A percentile compares a stretch with the other conserved stretches of the same genome.
Conservation (phyloP, 2,797 vertebrate species). For the Tenualosa thibaudeaui region DNA sequence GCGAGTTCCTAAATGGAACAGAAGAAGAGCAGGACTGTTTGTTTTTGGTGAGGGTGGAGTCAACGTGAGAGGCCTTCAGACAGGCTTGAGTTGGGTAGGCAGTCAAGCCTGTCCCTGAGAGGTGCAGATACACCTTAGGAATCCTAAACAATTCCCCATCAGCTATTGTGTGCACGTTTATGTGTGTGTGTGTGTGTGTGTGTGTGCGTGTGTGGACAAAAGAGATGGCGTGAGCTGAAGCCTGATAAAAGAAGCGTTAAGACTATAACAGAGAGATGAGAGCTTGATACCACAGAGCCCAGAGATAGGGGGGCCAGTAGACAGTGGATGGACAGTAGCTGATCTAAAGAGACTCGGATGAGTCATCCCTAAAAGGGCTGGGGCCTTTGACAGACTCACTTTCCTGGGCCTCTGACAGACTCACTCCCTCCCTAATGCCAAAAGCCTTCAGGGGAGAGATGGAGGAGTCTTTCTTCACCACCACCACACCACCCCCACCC, state of each 20-base stretch:
- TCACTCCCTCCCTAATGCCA: background rate
- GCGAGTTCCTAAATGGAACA: background rate
- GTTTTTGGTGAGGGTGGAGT: constrained; percentile 9
- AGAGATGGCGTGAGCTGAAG: background rate
- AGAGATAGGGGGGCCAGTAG: background rate
- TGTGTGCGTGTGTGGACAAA: constrained; percentile 18
- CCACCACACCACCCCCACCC: constrained; percentile 32
- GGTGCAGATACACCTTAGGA: constrained; percentile 5
- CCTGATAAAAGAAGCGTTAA: background rate
- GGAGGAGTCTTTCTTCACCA: background rate
- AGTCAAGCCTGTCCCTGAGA: background rate
- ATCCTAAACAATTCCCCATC: background rate
- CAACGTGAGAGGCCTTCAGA: constrained; percentile 1
- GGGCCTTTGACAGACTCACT: too few species aligned
- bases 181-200: constrained; percentile 29
- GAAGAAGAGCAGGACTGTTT: background rate
- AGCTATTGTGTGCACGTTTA: background rate
- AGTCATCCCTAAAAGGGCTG: background rate
- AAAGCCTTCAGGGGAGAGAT: background rate
- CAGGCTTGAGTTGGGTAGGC: background rate
- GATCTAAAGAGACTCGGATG: background rate
- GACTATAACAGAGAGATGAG: background rate
- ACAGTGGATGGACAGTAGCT: background rate
- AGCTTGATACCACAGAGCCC: background rate
- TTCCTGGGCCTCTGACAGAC: background rate